These are phyloP conservation scores for Rhodinocichla rosea DNA, from an alignment of 2,113 vertebrate species.

Conservation along the genomic window DNA sequence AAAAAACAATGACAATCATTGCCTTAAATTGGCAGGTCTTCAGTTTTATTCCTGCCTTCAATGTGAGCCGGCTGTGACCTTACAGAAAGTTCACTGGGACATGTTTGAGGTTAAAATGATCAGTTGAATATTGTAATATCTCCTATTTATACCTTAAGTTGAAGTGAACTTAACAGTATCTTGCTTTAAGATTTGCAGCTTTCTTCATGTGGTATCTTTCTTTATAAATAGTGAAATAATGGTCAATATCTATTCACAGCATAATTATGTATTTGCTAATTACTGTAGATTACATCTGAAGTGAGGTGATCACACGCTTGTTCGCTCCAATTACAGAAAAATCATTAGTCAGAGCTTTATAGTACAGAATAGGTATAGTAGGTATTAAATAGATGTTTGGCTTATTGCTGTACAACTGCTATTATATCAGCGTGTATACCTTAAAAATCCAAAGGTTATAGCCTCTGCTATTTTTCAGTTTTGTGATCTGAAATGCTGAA, in stretches of 20 bases:
- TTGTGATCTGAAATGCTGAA: not conserved
- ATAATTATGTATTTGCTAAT: conserved; percentile 11
- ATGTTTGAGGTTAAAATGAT: not conserved
- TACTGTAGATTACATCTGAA: not conserved
- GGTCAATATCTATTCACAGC: not conserved
- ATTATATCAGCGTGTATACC: not conserved
- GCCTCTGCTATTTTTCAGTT: not conserved
- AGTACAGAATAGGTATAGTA: not conserved
- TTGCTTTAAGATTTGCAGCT: not conserved
- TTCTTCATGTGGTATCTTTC: not conserved
- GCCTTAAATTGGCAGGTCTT: not conserved
- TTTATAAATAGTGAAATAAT: not conserved
- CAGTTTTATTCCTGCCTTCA: not conserved
- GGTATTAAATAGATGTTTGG: not conserved
- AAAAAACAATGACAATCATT: not conserved
- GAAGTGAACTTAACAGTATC: not conserved
- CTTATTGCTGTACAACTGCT: not conserved
- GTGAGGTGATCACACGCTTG: not conserved
- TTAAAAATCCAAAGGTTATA: not conserved
- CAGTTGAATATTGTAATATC: not conserved
- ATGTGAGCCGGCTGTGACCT: not conserved
- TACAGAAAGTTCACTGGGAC: not conserved
- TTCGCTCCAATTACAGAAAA: conserved; percentile 26
- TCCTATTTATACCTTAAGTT: not conserved
- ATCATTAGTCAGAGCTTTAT: not conserved